Conservation (phyloP, 2,888 invertebrate species). For the Aphodius granarius region DNA sequence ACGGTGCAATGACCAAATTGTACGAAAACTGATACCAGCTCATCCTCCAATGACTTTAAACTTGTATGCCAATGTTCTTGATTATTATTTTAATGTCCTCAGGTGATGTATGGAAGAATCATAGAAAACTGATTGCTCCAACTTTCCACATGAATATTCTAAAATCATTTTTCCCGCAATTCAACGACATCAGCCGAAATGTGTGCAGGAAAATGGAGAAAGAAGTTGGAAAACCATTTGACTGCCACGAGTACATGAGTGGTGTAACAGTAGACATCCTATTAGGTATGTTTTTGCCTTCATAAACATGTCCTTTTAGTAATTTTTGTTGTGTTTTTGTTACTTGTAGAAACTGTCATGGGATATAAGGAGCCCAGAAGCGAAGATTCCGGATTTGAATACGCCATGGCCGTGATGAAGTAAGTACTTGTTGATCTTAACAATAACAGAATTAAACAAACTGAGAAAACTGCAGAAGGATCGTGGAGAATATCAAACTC, state of each 20-base stretch:
- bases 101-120: slow-evolving; percentile 57
- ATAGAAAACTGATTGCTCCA: slow-evolving; percentile 58
- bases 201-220: slow-evolving; percentile 50
- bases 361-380: slow-evolving; percentile 55
- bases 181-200: slow-evolving; percentile 55
- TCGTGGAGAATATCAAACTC: too few relatives aligned
- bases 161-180: slow-evolving; percentile 58
- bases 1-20: too few relatives aligned
- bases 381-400: slow-evolving; percentile 57
- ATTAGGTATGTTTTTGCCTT: slow-evolving; percentile 41
- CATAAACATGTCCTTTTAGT: background rate
- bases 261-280: slow-evolving; percentile 57
- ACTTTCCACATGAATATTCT: slow-evolving; percentile 57
- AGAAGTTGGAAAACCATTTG: slow-evolving; percentile 54
- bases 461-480: too few relatives aligned
- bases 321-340: background rate
- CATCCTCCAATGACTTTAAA: too few relatives aligned
- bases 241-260: slow-evolving; percentile 58
- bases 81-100: too few relatives aligned
- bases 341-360: slow-evolving; percentile 58
- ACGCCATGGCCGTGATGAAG: slow-evolving; percentile 62
- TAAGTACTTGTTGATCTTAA: slow-evolving; percentile 39
- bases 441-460: too few relatives aligned
- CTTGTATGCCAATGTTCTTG: too few relatives aligned
- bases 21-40: too few relatives aligned